Evolutionary conservation across 2,888 invertebrate genomes (phyloP).

Genomic region (Pachycephus smyrnensis): DNA sequence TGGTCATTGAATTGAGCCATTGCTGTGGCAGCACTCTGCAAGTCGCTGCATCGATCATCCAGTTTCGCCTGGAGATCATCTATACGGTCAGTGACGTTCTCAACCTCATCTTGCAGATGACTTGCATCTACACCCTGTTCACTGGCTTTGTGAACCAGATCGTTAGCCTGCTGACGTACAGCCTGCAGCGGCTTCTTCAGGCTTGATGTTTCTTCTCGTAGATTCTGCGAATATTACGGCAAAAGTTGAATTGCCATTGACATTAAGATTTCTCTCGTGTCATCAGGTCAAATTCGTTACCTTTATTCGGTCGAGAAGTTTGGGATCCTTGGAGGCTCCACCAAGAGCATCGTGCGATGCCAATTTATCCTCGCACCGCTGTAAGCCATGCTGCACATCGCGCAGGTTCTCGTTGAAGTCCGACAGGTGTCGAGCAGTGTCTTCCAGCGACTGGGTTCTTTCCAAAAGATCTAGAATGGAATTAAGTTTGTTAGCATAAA

Average conservation of each 20-base stretch:
- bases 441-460: conserved; percentile 84
- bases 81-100: conserved; percentile 80
- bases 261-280: not conserved
- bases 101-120: conserved; percentile 83
- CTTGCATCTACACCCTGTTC: conserved; percentile 82
- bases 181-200: conserved; percentile 80
- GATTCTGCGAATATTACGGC: conserved; percentile 61
- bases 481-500: not conserved
- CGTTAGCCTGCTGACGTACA: conserved; percentile 79
- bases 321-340: conserved; percentile 83
- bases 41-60: conserved; percentile 80
- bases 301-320: conserved; percentile 87
- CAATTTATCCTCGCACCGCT: conserved; percentile 89
- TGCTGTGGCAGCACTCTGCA: conserved; percentile 89
- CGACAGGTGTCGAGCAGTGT: conserved; percentile 82
- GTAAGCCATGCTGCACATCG: conserved; percentile 86
- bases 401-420: conserved; percentile 88
- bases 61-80: conserved; percentile 82
- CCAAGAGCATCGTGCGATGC: conserved; percentile 80
- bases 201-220: conserved; percentile 84
- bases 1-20: conserved; percentile 90
- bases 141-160: conserved; percentile 81
- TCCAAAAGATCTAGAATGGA: conserved; percentile 73
- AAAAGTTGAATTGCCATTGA: not conserved
- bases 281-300: conserved; percentile 51